Evolutionary conservation across 2,113 vertebrate species (phyloP), one percentile per base, ranked within the genome.

Genomic region (Actenoides hombroni): DNA sequence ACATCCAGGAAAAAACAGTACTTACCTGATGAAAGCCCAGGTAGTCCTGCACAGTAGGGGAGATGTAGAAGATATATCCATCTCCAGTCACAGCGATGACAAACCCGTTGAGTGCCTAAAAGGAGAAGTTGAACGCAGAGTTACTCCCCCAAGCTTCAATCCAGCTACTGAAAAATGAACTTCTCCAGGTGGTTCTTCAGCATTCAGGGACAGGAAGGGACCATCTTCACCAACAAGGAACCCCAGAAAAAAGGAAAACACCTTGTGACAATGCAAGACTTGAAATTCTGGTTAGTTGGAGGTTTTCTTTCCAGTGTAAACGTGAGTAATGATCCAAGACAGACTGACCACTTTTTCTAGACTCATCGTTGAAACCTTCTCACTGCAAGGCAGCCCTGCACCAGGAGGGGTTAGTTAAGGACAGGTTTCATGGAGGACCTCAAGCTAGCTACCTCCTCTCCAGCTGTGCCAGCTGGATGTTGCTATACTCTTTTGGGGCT

Each of bases 81-180:
- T 96, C 95, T 39, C 65, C 90, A 0, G 92, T 89, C 81, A 95
- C 87, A 0, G 57, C n/a, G 0, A 95, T 87, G 69, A 96, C 74
- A 90, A 97, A 97, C n/a, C 92, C 94, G 26, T 94, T 85, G 37
- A 97, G 87, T 19, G 92, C 94, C 95, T 97, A 77, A 87, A 97
- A 97, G 48, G 17, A 59, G 2, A 94, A 71, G 37, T 82, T 48
- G 33, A 79, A 25, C 3, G 26, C 29, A 51, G 26, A 74, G 39
- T 94, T 94, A 94, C 21, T 26, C 35, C 46, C 25, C 17, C 11
- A 31, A 87, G 37, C 28, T 89, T n/a, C 31, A 77, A 24, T 16
- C 20, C 53, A 60, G 51, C 40, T 80, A 57, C 57, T 76, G 57
- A 31, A 61, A 14, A 3, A 29, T 46, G 4, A 64, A 60, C 44